These are phyloP conservation scores for Thaumetopoea pityocampa DNA, from an alignment of 1,140 invertebrate species.

Conservation along the genomic window DNA sequence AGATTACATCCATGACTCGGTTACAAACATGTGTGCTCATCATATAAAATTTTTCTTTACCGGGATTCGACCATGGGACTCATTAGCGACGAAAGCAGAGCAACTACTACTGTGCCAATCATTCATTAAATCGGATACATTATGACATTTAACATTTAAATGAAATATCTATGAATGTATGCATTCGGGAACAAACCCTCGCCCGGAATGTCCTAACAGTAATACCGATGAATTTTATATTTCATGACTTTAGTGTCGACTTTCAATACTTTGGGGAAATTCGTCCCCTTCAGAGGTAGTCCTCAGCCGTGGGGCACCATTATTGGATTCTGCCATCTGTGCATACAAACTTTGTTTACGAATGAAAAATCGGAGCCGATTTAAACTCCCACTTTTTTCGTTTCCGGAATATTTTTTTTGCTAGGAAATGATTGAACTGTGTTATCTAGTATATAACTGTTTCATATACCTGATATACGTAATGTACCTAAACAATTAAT, in stretches of 20 bases:
- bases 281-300: conserved; percentile 47
- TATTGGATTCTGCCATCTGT: conserved; percentile 67
- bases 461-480: too few relatives aligned
- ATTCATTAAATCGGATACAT: conserved; percentile 6
- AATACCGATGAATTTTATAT: conserved; percentile 70
- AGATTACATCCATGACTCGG: too few relatives aligned
- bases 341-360: conserved; percentile 57
- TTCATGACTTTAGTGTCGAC: conserved; percentile 42
- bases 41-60: too few relatives aligned
- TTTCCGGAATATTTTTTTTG: conserved; percentile 17
- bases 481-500: too few relatives aligned
- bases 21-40: too few relatives aligned
- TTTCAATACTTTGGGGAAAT: conserved; percentile 63
- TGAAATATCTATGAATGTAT: conserved; percentile 11
- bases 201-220: conserved; percentile 34
- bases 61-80: too few relatives aligned
- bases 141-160: conserved; percentile 3
- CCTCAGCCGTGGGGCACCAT: conserved; percentile 46
- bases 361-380: conserved; percentile 45
- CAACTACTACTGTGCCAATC: too few relatives aligned
- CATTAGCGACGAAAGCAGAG: too few relatives aligned
- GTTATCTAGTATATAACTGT: neutral
- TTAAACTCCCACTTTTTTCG: conserved; percentile 24
- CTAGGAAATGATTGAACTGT: neutral
- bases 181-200: conserved; percentile 5